Percentiles rank a stretch among this genome's conserved stretches.
Evolutionary conservation across 2,797 vertebrate genomes (phyloP).

Genomic region (Anomalospiza imberbis): DNA sequence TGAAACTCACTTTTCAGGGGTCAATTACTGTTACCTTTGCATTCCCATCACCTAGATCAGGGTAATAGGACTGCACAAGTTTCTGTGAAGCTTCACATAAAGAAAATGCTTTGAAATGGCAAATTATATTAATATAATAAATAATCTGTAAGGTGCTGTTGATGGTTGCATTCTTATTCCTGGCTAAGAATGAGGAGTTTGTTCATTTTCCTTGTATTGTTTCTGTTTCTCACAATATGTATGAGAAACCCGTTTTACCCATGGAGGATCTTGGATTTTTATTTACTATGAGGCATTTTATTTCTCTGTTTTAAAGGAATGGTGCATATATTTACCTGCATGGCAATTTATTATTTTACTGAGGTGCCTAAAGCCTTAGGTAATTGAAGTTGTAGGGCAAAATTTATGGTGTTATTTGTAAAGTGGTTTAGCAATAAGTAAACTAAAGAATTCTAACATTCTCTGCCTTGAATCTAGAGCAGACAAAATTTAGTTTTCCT

Average conservation of each 20-base stretch:
- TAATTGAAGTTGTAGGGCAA: background rate
- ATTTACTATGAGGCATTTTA: background rate
- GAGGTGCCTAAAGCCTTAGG: background rate
- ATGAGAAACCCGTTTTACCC: background rate
- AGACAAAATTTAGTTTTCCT: background rate
- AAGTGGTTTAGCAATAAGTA: background rate
- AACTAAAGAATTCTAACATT: background rate
- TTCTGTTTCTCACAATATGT: background rate
- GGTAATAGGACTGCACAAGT: background rate
- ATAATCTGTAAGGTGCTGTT: background rate
- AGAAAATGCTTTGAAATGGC: background rate
- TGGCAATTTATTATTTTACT: background rate
- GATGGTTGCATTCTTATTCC: background rate
- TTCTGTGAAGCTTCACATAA: background rate
- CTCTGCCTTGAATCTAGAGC: background rate
- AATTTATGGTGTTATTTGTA: background rate
- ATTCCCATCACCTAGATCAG: background rate
- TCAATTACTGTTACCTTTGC: background rate
- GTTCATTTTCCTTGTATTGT: background rate
- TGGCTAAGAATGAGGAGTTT: background rate
- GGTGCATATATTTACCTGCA: background rate
- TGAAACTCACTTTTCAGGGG: background rate
- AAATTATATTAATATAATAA: background rate
- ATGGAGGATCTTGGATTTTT: background rate
- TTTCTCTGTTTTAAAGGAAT: slow-evolving; percentile 11